A percentile compares a stretch with the other conserved stretches of the same genome.
phyloP scores from a whole-genome alignment of 2,797 vertebrate species.

The Etheostoma perlongum region DNA sequence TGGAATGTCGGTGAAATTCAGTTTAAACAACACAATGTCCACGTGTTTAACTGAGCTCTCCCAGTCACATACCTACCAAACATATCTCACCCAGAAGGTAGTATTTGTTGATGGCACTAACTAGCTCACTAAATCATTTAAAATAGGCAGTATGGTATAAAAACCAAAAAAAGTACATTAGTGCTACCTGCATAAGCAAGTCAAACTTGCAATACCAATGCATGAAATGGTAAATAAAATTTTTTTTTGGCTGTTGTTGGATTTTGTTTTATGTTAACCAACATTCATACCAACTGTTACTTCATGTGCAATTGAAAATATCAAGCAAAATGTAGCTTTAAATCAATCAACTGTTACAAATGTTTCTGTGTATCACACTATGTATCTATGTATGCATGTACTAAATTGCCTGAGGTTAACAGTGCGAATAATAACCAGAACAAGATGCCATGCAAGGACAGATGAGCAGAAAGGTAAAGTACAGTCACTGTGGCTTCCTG shows the following conservation, averaged over 20 bases:
- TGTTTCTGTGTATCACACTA: not conserved
- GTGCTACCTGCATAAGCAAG: not conserved
- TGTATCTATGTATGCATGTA: not conserved
- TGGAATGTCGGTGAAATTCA: not conserved
- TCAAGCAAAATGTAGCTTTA: not conserved
- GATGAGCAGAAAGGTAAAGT: not conserved
- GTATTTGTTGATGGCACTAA: not conserved
- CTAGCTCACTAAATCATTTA: not conserved
- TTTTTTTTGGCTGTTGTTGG: too few relatives aligned
- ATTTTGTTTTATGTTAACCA: too few relatives aligned
- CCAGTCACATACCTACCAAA: not conserved
- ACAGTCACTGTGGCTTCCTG: not conserved
- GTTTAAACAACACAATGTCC: not conserved
- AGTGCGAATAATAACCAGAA: not conserved
- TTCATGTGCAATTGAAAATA: not conserved
- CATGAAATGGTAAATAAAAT: not conserved
- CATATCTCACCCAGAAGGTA: not conserved
- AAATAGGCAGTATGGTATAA: not conserved
- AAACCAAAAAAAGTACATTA: not conserved
- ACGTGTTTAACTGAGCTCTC: not conserved
- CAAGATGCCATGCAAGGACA: conserved; percentile 11
- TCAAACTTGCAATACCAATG: not conserved
- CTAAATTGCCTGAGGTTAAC: not conserved
- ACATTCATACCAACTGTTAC: not conserved
- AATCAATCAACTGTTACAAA: too few relatives aligned